These are phyloP conservation scores for Indicator indicator DNA, from an alignment of 2,113 vertebrate genomes.

Conservation along the genomic window DNA sequence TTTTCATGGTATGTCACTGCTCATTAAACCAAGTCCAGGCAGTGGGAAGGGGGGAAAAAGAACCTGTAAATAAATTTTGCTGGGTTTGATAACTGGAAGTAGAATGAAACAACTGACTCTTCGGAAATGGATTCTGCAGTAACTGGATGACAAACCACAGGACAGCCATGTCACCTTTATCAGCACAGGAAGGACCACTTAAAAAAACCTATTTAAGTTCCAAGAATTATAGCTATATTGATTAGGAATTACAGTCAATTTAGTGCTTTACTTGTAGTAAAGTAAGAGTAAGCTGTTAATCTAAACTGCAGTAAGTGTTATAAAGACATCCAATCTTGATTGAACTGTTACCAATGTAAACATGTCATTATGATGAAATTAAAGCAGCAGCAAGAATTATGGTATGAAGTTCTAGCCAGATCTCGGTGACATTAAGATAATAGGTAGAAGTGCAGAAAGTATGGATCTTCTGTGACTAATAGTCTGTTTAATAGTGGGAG, in stretches of 20 bases:
- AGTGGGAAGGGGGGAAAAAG: background rate
- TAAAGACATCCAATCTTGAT: constrained; percentile 37
- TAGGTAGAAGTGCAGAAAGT: constrained; percentile 26
- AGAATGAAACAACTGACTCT: background rate
- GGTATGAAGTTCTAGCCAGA: background rate
- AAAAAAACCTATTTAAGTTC: background rate
- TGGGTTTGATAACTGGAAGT: background rate
- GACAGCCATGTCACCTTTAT: background rate
- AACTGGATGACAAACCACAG: constrained; percentile 7
- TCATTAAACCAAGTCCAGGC: background rate
- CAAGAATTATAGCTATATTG: constrained; percentile 36
- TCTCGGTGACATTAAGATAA: constrained; percentile 25
- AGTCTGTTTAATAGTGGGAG: background rate
- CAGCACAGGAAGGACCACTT: background rate
- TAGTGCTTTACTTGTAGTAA: constrained; percentile 2
- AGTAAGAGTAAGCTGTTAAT: constrained; percentile 22
- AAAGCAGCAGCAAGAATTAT: constrained; percentile 7
- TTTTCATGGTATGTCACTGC: background rate
- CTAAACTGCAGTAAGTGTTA: constrained; percentile 10
- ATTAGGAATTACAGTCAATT: constrained; percentile 39
- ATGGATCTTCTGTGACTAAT: constrained; percentile 34
- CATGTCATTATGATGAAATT: constrained; percentile 34
- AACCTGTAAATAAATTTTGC: background rate
- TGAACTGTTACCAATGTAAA: constrained; percentile 7
- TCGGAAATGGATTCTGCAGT: constrained; percentile 13